These are phyloP conservation scores for Prunella fulvescens DNA, from an alignment of 2,113 vertebrate genomes.

Conservation along the genomic window DNA sequence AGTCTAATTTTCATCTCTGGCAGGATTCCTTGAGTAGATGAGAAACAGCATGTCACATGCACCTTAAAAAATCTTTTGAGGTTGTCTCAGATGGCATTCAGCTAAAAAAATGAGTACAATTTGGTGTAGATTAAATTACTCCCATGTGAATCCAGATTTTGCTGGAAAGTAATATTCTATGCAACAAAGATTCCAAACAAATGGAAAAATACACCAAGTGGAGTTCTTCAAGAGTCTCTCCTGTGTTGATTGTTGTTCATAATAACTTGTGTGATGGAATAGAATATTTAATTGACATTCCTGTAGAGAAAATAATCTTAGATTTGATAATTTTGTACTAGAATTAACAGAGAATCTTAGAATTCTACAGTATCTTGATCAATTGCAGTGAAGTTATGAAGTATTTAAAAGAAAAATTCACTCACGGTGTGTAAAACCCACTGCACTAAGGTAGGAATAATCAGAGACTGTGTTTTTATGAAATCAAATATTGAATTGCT, in stretches of 20 bases:
- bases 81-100: neutral
- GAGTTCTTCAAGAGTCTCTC: neutral
- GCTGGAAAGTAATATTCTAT: neutral
- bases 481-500: neutral
- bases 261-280: neutral
- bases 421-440: neutral
- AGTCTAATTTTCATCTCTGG: neutral
- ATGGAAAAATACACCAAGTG: neutral
- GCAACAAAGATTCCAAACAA: neutral
- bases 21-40: neutral
- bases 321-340: neutral
- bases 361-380: neutral
- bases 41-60: neutral
- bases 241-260: neutral
- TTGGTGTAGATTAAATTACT: neutral
- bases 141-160: neutral
- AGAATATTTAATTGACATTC: neutral
- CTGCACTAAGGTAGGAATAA: neutral
- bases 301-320: neutral
- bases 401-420: neutral
- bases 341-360: neutral
- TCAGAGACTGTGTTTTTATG: neutral
- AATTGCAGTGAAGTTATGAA: neutral
- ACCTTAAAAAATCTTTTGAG: neutral
- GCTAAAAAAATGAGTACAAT: neutral